Base-by-base conservation (phyloP, 2,888 invertebrate species). In the Phragmatobia fuliginosa region DNA sequence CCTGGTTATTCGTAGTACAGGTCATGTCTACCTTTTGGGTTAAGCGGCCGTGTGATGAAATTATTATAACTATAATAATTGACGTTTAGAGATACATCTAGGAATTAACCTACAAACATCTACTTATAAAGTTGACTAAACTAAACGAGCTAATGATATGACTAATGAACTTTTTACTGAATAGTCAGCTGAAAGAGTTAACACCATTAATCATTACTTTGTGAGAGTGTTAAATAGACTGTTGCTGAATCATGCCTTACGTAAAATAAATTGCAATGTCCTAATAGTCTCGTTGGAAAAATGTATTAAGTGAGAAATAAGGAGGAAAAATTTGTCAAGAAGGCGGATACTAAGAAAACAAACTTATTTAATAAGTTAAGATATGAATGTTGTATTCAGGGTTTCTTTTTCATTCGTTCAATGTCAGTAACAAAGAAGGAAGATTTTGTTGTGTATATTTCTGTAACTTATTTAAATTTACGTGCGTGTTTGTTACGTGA, bases 281-380 rank as follows among this genome's bases (percentile, higher is more conserved):
- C 72, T 77, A 73, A 79, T 81, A 73, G 74, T 78, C 63, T 76
- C 66, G 74, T 74, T 72, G 65, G 21, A 72, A 75, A 81, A 77
- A 69, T 63, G 67, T 74, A 77, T 75, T 77, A 72, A 80, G 69
- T 74, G 67, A 66, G 58, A 69, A 75, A 78, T 66, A 62, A 6
- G 62, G 49, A 36, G 60, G 28, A 49, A 28, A 58, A 80, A 76
- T 73, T 76, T 75, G 74, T 76, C 71, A 74, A 72, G 73, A 78
- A 80, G 78, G 68, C 77, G 66, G 70, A 52, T 66, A 64, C 65
- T 67, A 73, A 67, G 63, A 66, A 61, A 67, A 71, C 56, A 71
- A 73, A 73, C 71, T 77, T 58, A 66, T 69, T 80, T 80, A 75
- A 80, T 80, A 78, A 73, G 71, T 75, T 75, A 68, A 77, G 75